Conservation (phyloP, 2,113 vertebrate genomes). For the Nothocercus julius region DNA sequence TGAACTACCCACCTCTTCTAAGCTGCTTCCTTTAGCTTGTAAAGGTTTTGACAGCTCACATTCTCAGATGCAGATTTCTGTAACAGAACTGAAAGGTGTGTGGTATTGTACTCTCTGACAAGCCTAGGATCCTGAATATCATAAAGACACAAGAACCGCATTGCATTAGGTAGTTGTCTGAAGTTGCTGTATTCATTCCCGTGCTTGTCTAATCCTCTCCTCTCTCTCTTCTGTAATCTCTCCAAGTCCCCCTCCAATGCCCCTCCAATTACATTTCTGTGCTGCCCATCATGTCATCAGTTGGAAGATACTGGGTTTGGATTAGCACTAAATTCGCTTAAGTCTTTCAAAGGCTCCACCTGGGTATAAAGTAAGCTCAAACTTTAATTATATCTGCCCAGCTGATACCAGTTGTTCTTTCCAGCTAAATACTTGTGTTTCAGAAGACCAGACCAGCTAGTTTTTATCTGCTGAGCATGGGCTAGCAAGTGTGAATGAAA, state of each 20-base stretch:
- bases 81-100: slow-evolving; percentile 23
- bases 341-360: slow-evolving; percentile 66
- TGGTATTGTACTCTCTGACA: slow-evolving; percentile 43
- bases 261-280: slow-evolving; percentile 67
- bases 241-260: slow-evolving; percentile 66
- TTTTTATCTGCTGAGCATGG: not conserved
- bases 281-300: slow-evolving; percentile 57
- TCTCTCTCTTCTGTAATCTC: slow-evolving; percentile 62
- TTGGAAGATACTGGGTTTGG: slow-evolving; percentile 55
- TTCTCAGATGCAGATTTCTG: slow-evolving; percentile 40
- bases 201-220: slow-evolving; percentile 68
- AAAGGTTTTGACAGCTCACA: slow-evolving; percentile 34
- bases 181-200: slow-evolving; percentile 52
- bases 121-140: slow-evolving; percentile 42
- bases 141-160: slow-evolving; percentile 51
- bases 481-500: slow-evolving; percentile 39
- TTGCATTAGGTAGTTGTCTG: slow-evolving; percentile 55
- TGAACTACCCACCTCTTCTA: slow-evolving; percentile 25
- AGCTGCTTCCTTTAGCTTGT: not conserved
- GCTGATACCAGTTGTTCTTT: slow-evolving; percentile 53
- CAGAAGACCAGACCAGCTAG: slow-evolving; percentile 13
- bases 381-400: slow-evolving; percentile 67
- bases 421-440: slow-evolving; percentile 12
- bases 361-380: slow-evolving; percentile 60
- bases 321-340: slow-evolving; percentile 72